These are phyloP conservation scores for Trypoxylus dichotomus DNA, from an alignment of 1,140 invertebrate species.

Conservation along the genomic window DNA sequence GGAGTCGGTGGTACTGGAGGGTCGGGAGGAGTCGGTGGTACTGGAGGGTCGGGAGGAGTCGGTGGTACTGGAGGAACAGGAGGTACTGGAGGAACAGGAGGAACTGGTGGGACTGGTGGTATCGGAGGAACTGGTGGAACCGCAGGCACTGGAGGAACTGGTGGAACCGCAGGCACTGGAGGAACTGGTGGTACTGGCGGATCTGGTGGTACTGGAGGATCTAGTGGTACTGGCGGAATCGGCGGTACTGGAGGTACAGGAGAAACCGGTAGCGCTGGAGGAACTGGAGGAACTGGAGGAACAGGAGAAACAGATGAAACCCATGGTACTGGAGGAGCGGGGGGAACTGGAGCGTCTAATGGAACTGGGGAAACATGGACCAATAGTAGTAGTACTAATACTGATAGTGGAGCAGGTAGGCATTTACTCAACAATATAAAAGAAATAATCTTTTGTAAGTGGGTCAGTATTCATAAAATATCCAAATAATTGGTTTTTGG, in stretches of 20 bases:
- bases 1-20: not conserved
- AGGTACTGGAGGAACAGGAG: conserved; percentile 34
- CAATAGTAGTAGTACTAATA: not conserved
- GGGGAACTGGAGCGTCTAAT: conserved; percentile 39
- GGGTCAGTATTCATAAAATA: too few species aligned
- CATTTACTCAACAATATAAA: too few species aligned
- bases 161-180: not conserved
- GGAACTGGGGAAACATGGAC: conserved; percentile 36
- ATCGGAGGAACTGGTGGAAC: conserved; percentile 37
- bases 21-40: not conserved
- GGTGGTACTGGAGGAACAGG: conserved; percentile 38
- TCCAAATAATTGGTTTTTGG: too few species aligned
- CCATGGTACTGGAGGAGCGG: conserved; percentile 10
- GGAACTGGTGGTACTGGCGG: conserved; percentile 36
- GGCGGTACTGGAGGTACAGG: not conserved
- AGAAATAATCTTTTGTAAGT: too few species aligned
- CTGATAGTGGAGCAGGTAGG: too few species aligned
- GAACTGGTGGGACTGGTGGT: conserved; percentile 21
- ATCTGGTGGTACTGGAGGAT: not conserved
- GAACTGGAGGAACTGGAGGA: not conserved
- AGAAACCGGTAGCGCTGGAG: not conserved
- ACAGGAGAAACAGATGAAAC: too few species aligned
- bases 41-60: conserved; percentile 9
- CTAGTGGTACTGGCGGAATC: not conserved
- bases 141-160: conserved; percentile 31